These are phyloP conservation scores for Lissonota sp. DNA, from an alignment of 2,888 invertebrate species.

Conservation along the genomic window DNA sequence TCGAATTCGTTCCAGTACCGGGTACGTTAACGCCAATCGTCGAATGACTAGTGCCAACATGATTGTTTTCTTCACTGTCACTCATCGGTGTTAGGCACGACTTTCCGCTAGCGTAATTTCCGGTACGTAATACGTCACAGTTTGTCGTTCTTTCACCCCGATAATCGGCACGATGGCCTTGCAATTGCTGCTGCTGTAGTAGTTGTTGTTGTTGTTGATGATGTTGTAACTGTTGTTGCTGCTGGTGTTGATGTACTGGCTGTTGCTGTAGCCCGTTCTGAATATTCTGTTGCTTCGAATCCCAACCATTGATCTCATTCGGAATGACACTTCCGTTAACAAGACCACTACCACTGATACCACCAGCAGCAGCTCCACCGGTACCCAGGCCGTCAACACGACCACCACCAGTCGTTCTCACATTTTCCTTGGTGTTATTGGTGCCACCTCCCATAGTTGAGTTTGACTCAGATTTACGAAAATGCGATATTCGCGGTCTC, in stretches of 20 bases:
- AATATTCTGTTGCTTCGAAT: conserved; percentile 52
- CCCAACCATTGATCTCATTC: conserved; percentile 61
- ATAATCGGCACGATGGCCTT: conserved; percentile 74
- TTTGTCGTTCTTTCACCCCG: conserved; percentile 76
- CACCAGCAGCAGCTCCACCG: conserved; percentile 55
- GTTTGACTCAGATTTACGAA: conserved; percentile 86
- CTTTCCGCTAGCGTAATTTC: conserved; percentile 69
- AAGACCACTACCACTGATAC: conserved; percentile 42
- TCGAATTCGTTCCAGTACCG: conserved; percentile 44
- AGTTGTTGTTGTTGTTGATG: conserved; percentile 67
- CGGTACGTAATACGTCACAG: conserved; percentile 74
- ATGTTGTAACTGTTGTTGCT: conserved; percentile 69
- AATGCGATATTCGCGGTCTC: conserved; percentile 95
- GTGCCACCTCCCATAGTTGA: conserved; percentile 73
- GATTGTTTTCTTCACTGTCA: conserved; percentile 73
- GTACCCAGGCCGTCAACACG: conserved; percentile 42
- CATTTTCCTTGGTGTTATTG: conserved; percentile 68
- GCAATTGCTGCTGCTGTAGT: conserved; percentile 71
- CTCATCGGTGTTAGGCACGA: conserved; percentile 75
- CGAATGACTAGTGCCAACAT: conserved; percentile 47
- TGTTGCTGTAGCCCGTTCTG: conserved; percentile 37
- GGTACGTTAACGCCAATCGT: conserved; percentile 32
- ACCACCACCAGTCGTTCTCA: conserved; percentile 73
- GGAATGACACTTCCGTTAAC: conserved; percentile 64
- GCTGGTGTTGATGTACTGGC: conserved; percentile 40